Evolutionary conservation across 2,797 vertebrate species (phyloP), one percentile per base, ranked within the genome.

Genomic region (Crenuchus spilurus): DNA sequence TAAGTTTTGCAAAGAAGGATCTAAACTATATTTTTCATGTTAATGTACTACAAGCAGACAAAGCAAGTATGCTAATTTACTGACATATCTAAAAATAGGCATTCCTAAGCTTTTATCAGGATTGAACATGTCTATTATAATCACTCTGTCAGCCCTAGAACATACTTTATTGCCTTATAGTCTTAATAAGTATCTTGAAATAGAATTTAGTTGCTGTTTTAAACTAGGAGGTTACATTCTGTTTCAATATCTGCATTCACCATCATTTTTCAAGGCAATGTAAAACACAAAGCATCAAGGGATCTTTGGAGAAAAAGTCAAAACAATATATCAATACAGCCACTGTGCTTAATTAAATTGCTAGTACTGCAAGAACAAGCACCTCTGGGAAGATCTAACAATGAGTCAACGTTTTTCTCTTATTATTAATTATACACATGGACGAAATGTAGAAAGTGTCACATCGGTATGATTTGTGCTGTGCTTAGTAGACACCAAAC

Each of bases 301-400:
- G 41, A 65, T 31, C n/a, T 65, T 48, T 31, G n/a, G 41, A 30
- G 42, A 48, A 65, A 65, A 48, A 33, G n/a, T 48, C 41, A 46
- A 22, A 65, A 22, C 62, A 33, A 46, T 48, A 48, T 18, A 65
- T 65, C 44, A 65, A n/a, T 31, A 33, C 7, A 48, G 42, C 3
- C 42, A 18, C 28, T 8, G 4, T 2, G 8, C 5, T 13, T 65
- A 65, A 65, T 33, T 68, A 35, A 14, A n/a, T 10, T 33, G 7
- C 57, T n/a, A 31, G 42, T 16, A 13, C 28, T 51, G 39, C 10
- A 57, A 65, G 46, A 70, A 37, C 10, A 62, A 69, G 22, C 46
- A 61, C 35, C 46, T 70, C 39, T 55, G 62, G 61, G 22, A 74
- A 2, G 18, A 2, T 37, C 41, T 74, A 18, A 24, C 10, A 74